phyloP scores from a whole-genome alignment of 1,140 invertebrate genomes.

The Cotesia vestalis region DNA sequence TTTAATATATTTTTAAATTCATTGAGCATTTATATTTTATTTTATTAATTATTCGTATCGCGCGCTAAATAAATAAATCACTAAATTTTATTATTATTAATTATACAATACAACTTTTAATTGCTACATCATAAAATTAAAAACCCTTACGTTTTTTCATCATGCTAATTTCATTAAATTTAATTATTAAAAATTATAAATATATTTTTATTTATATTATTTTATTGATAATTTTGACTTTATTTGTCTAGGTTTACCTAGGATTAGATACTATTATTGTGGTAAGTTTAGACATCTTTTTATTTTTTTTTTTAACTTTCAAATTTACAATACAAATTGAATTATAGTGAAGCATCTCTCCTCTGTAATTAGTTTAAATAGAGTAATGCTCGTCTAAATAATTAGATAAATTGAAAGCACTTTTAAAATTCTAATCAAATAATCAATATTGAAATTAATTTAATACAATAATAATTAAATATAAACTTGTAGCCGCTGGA shows the following conservation, averaged over 20 bases:
- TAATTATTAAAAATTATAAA: constrained; percentile 9
- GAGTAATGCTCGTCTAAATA: not conserved
- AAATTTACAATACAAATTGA: not conserved
- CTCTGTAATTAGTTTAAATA: constrained; percentile 2
- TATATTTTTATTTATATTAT: not conserved
- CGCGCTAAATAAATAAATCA: too few species aligned
- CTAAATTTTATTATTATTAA: too few species aligned
- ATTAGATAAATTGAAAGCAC: constrained; percentile 7
- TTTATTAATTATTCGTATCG: too few species aligned
- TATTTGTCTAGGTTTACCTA: constrained; percentile 69
- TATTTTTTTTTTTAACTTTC: not conserved
- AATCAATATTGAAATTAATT: constrained; percentile 31
- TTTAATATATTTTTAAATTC: not conserved
- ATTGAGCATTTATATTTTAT: too few species aligned
- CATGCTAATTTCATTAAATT: not conserved
- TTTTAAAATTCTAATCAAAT: constrained; percentile 16
- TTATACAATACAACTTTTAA: too few species aligned
- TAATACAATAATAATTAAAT: constrained; percentile 35
- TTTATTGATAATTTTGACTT: constrained; percentile 44
- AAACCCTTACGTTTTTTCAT: too few species aligned
- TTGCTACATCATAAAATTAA: too few species aligned
- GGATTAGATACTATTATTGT: constrained; percentile 75
- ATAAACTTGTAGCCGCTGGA: constrained; percentile 67
- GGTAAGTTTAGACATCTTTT: constrained; percentile 65
- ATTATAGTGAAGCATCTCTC: constrained; percentile 12